A percentile compares a stretch with the other conserved stretches of the same genome.
These are phyloP conservation scores for Choristoneura rosaceana DNA, from an alignment of 2,888 invertebrate species.

Conservation along the genomic window DNA sequence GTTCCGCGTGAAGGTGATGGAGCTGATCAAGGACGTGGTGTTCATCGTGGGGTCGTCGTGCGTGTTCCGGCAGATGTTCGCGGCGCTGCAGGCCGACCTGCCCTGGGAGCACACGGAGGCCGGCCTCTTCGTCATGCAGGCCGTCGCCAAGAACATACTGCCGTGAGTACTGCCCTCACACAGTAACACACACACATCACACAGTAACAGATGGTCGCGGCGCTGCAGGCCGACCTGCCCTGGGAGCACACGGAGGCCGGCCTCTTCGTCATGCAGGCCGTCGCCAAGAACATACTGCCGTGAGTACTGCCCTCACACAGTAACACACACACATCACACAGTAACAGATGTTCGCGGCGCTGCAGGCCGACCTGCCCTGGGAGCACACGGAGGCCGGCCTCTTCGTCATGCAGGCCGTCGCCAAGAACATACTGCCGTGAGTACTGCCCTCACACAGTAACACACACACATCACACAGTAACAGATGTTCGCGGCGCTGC, in stretches of 20 bases:
- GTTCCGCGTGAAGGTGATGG: constrained; percentile 94
- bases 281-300: constrained; percentile 98
- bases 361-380: constrained; percentile 93
- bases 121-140: constrained; percentile 97
- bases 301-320: too few relatives aligned
- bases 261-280: constrained; percentile 97
- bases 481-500: constrained; percentile 94
- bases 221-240: constrained; percentile 90
- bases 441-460: too few relatives aligned
- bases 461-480: too few relatives aligned
- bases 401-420: constrained; percentile 97
- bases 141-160: constrained; percentile 96
- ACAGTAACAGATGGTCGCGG: constrained; percentile 96
- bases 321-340: too few relatives aligned
- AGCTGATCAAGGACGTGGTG: constrained; percentile 97
- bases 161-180: constrained; percentile 94
- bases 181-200: too few relatives aligned
- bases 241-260: constrained; percentile 98
- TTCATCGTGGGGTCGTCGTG: constrained; percentile 97
- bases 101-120: constrained; percentile 98
- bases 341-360: constrained; percentile 94
- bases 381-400: constrained; percentile 97
- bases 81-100: constrained; percentile 89
- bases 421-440: constrained; percentile 97
- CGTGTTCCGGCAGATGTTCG: constrained; percentile 96